These are phyloP conservation scores for Oppia nitens DNA, from an alignment of 1,140 invertebrate genomes.

Conservation along the genomic window DNA sequence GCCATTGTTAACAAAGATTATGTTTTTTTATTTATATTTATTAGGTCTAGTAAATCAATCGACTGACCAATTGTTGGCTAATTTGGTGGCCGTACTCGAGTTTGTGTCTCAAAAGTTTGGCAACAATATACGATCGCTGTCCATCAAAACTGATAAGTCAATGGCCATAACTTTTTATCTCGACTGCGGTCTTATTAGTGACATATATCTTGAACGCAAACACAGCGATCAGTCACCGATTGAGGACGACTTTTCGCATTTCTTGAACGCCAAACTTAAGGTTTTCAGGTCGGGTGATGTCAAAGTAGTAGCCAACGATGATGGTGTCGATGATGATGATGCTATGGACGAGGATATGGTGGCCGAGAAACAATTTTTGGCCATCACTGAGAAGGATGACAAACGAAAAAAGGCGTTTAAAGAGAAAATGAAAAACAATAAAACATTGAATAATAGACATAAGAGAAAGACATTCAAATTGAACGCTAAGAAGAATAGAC, in stretches of 20 bases:
- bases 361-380: no score
- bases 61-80: background rate
- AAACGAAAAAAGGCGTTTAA: background rate
- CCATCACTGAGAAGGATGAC: background rate
- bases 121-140: background rate
- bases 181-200: conserved; percentile 2
- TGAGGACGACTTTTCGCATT: background rate
- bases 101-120: background rate
- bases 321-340: background rate
- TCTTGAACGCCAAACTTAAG: background rate
- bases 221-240: background rate
- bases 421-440: background rate
- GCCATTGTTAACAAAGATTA: background rate
- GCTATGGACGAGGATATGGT: no score
- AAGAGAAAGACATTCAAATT: no score
- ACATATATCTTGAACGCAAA: background rate
- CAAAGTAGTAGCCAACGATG: background rate
- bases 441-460: background rate
- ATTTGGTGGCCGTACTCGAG: background rate
- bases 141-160: conserved; percentile 5
- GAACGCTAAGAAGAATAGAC: no score
- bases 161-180: conserved; percentile 6
- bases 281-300: background rate
- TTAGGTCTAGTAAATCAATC: conserved; percentile 2
- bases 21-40: background rate